Base-by-base conservation (phyloP, 2,888 invertebrate species). In the Ennomos fuscantarius region DNA sequence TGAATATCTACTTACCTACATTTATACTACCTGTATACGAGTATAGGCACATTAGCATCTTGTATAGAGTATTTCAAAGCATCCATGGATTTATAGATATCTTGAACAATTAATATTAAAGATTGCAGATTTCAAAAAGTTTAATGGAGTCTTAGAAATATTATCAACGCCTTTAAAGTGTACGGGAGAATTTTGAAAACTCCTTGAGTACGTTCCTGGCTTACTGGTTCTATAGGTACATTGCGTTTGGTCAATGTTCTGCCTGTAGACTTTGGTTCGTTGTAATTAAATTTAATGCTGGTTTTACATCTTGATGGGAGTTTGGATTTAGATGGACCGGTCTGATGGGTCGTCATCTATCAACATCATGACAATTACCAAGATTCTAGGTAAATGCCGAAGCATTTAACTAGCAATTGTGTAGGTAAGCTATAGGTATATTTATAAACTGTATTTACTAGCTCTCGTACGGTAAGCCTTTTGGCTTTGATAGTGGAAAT, bases 231-330 rank as follows among this genome's bases (percentile, higher is more conserved):
- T 47, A n/a, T n/a, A 32, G 8, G 81, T 44, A 39, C 3, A 81
- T 79, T 75, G 76, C 78, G 81, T 82, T 82, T 82, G 86, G 88
- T 82, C 85, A 85, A 78, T 86, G 84, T 87, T 84, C 78, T 69
- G 71, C 68, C 73, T 6, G 24, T 24, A 3, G 79, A 85, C 83
- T 87, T 88, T 86, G 87, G 86, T 87, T 83, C 79, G 70, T 67
- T 76, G 86, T 85, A 87, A 89, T 91, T 88, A 88, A 86, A 83
- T 83, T 85, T 84, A 85, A 86, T 82, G 82, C 73, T 78, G 75
- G 79, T 81, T 85, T 86, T 85, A 86, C 82, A 84, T 84, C 81
- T 81, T 72, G 69, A 77, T 70, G 74, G 55, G 68, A 76, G 73
- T 71, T 73, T 70, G 69, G 74, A 79, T 71, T 73, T 70, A 68